Percentiles rank a stretch among this genome's conserved stretches.
Conservation (phyloP, 2,888 invertebrate species). For the Trichacis sp. region DNA sequence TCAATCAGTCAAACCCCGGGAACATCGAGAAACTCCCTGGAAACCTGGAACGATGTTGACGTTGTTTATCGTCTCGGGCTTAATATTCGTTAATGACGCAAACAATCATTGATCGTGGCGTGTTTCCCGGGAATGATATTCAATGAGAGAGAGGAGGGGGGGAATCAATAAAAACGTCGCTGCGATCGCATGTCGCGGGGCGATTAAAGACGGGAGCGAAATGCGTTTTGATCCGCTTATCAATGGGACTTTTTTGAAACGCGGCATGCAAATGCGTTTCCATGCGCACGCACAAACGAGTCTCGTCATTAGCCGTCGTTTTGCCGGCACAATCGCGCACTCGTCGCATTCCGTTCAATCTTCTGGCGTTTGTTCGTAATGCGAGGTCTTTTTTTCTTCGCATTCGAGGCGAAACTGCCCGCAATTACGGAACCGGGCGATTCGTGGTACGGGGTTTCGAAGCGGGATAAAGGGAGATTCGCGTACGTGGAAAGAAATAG, state of each 20-base stretch:
- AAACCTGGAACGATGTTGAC: no score
- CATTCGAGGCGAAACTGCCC: conserved; percentile 40
- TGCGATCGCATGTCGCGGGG: no score
- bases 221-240: conserved; percentile 7
- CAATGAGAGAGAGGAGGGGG: neutral
- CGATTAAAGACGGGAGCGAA: conserved; percentile 10
- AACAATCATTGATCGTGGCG: no score
- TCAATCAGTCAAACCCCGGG: conserved; percentile 12
- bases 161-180: neutral
- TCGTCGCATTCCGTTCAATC: conserved; percentile 51
- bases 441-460: conserved; percentile 35
- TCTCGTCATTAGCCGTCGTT: conserved; percentile 43
- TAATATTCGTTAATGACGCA: no score
- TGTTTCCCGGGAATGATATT: no score
- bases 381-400: conserved; percentile 31
- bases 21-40: conserved; percentile 4
- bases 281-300: conserved; percentile 30
- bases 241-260: conserved; percentile 29
- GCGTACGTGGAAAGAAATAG: conserved; percentile 31
- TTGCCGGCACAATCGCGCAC: conserved; percentile 48
- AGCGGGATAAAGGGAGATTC: conserved; percentile 32
- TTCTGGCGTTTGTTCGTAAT: conserved; percentile 49
- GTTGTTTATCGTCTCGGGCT: no score
- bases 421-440: conserved; percentile 46
- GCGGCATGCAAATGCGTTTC: conserved; percentile 14